Conservation (phyloP, 2,797 vertebrate species). For the Notamacropus eugenii region DNA sequence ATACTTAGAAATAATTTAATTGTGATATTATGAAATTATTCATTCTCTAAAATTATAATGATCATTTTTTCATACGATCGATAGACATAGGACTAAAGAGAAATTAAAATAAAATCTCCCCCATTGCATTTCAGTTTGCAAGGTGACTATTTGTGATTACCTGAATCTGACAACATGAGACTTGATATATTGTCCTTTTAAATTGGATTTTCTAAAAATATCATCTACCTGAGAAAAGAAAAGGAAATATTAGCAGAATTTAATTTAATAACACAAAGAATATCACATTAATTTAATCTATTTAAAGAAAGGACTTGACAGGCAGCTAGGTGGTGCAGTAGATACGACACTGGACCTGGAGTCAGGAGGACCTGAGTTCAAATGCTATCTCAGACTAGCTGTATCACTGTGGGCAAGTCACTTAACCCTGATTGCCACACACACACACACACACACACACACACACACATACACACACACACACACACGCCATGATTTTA, state of each 20-base stretch:
- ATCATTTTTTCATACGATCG: not conserved
- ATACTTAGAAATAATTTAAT: conserved; percentile 23
- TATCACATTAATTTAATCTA: conserved; percentile 29
- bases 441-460: too few relatives aligned
- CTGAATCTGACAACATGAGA: conserved; percentile 81
- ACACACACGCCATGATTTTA: not conserved
- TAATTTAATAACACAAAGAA: conserved; percentile 23
- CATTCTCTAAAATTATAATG: conserved; percentile 22
- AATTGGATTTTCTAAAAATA: conserved; percentile 80
- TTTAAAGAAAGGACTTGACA: conserved; percentile 22
- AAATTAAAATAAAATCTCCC: conserved; percentile 21
- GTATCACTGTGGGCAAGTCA: too few relatives aligned
- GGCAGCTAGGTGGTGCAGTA: too few relatives aligned
- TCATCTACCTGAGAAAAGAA: conserved; percentile 82
- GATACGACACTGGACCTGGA: too few relatives aligned
- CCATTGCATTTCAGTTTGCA: conserved; percentile 23
- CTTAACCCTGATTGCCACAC: too few relatives aligned
- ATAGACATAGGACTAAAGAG: conserved; percentile 25
- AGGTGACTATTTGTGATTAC: conserved; percentile 76
- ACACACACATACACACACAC: too few relatives aligned
- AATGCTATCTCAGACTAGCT: too few relatives aligned
- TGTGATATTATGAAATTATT: conserved; percentile 7
- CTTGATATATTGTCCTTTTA: conserved; percentile 79
- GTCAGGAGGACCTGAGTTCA: too few relatives aligned
- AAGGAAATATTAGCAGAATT: conserved; percentile 19